phyloP scores from a whole-genome alignment of 1,140 invertebrate species.

The Lordiphosa mommai region DNA sequence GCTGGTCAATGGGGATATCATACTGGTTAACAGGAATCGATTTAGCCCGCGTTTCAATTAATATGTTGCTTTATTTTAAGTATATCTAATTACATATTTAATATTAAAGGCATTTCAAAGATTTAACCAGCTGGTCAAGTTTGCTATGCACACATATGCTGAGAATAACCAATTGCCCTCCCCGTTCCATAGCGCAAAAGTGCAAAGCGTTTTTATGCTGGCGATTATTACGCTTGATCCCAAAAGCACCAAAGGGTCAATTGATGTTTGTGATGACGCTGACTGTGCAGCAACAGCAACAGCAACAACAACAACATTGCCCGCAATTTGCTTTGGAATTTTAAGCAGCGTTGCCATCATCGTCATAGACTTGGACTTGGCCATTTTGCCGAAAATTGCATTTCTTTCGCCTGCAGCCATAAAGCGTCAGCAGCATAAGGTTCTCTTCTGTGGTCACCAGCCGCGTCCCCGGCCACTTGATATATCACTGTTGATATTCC shows the following conservation, averaged over 20 bases:
- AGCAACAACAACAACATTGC: constrained; percentile 36
- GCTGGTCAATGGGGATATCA: not conserved
- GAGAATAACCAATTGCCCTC: not conserved
- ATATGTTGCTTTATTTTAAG: no score
- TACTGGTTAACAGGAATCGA: not conserved
- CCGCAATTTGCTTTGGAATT: constrained; percentile 78
- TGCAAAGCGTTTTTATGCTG: constrained; percentile 78
- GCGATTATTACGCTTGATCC: constrained; percentile 79
- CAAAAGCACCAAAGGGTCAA: constrained; percentile 76
- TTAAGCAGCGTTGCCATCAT: constrained; percentile 62
- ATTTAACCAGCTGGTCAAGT: no score
- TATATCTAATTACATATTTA: no score
- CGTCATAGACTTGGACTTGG: not conserved
- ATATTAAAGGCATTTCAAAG: not conserved
- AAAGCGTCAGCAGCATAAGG: constrained; percentile 55
- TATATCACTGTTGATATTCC: constrained; percentile 63
- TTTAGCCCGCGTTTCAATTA: not conserved
- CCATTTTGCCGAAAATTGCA: constrained; percentile 62
- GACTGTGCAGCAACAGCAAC: constrained; percentile 35
- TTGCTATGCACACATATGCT: no score
- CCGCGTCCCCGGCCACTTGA: constrained; percentile 26
- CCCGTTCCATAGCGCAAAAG: constrained; percentile 44
- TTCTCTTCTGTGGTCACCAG: constrained; percentile 14
- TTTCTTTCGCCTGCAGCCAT: constrained; percentile 53
- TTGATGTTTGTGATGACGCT: constrained; percentile 78